These are phyloP conservation scores for Paedocypris sp. DNA, from an alignment of 2,113 vertebrate species.

Conservation along the genomic window DNA sequence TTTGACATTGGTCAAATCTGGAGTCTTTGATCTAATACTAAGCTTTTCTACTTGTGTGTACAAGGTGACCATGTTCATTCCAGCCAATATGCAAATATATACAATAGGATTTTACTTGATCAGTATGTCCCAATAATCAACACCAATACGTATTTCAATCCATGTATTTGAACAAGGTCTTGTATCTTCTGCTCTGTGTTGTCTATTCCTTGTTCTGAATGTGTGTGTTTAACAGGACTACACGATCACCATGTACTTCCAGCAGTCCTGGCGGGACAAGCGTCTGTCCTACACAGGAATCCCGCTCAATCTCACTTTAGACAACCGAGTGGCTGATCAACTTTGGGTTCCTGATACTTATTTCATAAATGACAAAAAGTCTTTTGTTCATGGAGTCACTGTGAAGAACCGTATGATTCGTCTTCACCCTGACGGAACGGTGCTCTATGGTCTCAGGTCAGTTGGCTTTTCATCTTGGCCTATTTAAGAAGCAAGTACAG, in stretches of 20 bases:
- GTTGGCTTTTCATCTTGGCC: constrained; percentile 9
- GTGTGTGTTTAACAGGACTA: constrained; percentile 66
- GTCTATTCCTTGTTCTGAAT: too few relatives aligned
- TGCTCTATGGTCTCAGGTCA: constrained; percentile 84
- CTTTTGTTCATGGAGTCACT: constrained; percentile 85
- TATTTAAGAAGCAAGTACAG: too few relatives aligned
- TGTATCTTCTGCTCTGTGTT: too few relatives aligned
- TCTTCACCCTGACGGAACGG: constrained; percentile 85
- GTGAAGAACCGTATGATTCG: constrained; percentile 91
- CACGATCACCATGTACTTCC: constrained; percentile 92
- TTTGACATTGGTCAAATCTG: too few relatives aligned
- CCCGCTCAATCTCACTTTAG: constrained; percentile 83
- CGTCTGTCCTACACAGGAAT: constrained; percentile 87
- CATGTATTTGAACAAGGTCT: too few relatives aligned
- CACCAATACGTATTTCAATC: too few relatives aligned
- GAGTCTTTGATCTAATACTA: too few relatives aligned
- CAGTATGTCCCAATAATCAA: too few relatives aligned
- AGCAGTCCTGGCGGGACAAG: constrained; percentile 92
- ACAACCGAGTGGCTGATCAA: constrained; percentile 85
- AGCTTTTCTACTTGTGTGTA: too few relatives aligned
- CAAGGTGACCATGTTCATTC: too few relatives aligned
- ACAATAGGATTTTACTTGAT: too few relatives aligned
- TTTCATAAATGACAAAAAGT: constrained; percentile 91
- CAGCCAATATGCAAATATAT: too few relatives aligned
- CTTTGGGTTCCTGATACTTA: constrained; percentile 90